Conservation (phyloP, 2,113 vertebrate species). For the Microcebus griseorufus region DNA sequence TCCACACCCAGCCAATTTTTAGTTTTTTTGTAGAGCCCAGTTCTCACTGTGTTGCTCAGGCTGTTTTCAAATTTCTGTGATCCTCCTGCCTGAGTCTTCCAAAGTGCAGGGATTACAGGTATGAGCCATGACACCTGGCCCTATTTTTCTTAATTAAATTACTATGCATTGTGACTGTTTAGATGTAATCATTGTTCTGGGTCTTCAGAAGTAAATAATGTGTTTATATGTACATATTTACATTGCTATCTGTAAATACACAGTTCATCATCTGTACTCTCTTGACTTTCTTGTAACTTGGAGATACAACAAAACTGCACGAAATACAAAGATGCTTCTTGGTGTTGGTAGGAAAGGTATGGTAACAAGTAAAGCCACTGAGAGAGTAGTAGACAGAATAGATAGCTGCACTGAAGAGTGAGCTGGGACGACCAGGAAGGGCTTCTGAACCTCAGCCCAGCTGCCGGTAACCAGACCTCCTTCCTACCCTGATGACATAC, state of each 20-base stretch:
- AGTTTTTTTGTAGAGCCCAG: too few relatives aligned
- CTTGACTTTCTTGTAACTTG: neutral
- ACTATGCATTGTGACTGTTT: neutral
- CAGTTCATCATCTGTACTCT: neutral
- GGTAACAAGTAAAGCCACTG: neutral
- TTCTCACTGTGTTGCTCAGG: too few relatives aligned
- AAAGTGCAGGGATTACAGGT: too few relatives aligned
- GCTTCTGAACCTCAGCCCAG: neutral
- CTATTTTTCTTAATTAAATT: neutral
- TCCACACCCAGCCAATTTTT: too few relatives aligned
- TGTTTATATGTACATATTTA: neutral
- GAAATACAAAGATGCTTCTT: neutral
- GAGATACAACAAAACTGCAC: neutral
- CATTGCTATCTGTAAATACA: neutral
- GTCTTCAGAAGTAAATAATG: conserved; percentile 19
- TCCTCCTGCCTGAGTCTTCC: too few relatives aligned
- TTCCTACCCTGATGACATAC: neutral
- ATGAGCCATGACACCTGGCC: too few relatives aligned
- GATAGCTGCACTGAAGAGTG: neutral
- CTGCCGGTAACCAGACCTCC: neutral
- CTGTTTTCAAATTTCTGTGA: too few relatives aligned
- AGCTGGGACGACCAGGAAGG: neutral
- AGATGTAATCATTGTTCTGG: neutral
- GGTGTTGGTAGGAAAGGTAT: neutral
- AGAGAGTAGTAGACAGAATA: neutral